A percentile compares a stretch with the other conserved stretches of the same genome.
Evolutionary conservation across 2,113 vertebrate species (phyloP).

Genomic region (Caloenas nicobarica): DNA sequence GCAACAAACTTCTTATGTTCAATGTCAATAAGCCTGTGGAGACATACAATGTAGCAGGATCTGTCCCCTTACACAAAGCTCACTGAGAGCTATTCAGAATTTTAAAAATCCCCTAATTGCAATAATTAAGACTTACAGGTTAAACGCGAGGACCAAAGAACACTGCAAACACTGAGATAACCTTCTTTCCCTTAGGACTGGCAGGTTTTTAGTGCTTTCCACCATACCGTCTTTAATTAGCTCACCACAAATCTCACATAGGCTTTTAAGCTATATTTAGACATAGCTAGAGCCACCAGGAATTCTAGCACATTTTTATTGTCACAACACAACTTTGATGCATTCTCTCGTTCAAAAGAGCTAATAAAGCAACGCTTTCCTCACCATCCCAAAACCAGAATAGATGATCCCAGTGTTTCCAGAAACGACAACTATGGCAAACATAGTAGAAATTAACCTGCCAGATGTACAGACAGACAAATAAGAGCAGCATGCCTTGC

Average conservation of each 20-base stretch:
- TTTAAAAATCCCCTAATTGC: background rate
- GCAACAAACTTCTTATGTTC: accelerated
- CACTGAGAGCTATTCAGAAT: background rate
- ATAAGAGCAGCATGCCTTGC: background rate
- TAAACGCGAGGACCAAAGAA: background rate
- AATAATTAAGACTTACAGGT: background rate
- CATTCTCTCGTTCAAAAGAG: background rate
- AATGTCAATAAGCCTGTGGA: background rate
- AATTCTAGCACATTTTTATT: background rate
- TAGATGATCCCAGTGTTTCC: background rate
- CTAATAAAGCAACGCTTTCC: background rate
- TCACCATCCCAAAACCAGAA: background rate
- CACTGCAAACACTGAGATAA: background rate
- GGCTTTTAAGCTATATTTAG: background rate
- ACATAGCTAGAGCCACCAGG: background rate
- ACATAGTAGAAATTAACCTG: background rate
- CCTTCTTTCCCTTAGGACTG: background rate
- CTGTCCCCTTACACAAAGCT: background rate
- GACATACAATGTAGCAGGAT: background rate
- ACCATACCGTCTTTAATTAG: background rate
- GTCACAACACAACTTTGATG: background rate
- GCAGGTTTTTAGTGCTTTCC: background rate
- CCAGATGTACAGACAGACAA: background rate
- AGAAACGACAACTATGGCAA: background rate
- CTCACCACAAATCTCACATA: background rate